phyloP scores from a whole-genome alignment of 2,888 invertebrate species.

The Scaptomyza parva region DNA sequence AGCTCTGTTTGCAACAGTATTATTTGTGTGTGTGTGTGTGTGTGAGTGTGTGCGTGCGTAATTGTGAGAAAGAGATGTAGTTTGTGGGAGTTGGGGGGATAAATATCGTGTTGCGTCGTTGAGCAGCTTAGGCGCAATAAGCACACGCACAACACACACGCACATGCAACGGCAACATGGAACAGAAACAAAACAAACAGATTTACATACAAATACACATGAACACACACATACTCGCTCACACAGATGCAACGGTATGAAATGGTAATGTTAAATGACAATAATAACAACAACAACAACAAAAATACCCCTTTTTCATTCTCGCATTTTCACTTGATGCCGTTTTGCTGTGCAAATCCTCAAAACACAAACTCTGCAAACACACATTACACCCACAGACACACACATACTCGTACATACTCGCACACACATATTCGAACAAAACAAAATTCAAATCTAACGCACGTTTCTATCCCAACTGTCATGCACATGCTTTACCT shows the following conservation, averaged over 20 bases:
- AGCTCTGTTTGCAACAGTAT: constrained; percentile 50
- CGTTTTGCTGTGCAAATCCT: constrained; percentile 80
- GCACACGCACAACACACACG: constrained; percentile 48
- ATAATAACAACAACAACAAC: constrained; percentile 49
- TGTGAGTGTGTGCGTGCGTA: constrained; percentile 15
- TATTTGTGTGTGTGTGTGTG: constrained; percentile 10
- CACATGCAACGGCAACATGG: constrained; percentile 8
- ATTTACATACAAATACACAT: constrained; percentile 68
- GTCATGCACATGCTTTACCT: constrained; percentile 24
- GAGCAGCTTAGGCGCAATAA: constrained; percentile 73
- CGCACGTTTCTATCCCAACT: constrained; percentile 50
- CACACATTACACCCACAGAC: constrained; percentile 54
- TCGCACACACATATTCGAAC: constrained; percentile 19
- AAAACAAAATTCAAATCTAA: constrained; percentile 75
- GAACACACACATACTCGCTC: constrained; percentile 19
- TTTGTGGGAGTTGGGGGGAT: constrained; percentile 44
- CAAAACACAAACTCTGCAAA: constrained; percentile 79
- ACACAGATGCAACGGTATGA: constrained; percentile 31
- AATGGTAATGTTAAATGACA: constrained; percentile 50
- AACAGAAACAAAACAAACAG: constrained; percentile 68
- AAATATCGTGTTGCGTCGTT: constrained; percentile 79
- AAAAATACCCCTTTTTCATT: constrained; percentile 34
- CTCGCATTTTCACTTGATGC: constrained; percentile 27
- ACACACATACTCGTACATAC: constrained; percentile 11
- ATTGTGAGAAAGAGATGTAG: constrained; percentile 20